phyloP scores from a whole-genome alignment of 2,113 vertebrate species.

The Cinclus cinclus region DNA sequence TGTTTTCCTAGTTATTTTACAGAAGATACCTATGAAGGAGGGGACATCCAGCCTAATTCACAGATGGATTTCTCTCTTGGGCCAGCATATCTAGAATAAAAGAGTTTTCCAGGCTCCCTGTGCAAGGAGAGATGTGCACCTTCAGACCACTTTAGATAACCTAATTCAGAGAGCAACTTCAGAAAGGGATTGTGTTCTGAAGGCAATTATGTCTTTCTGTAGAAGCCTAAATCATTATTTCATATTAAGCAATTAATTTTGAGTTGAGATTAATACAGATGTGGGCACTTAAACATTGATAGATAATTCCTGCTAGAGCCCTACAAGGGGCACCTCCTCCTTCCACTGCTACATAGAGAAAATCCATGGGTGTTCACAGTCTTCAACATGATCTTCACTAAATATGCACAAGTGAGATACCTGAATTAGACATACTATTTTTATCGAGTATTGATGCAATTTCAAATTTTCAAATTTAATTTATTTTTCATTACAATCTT shows the following conservation, averaged over 20 bases:
- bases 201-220: neutral
- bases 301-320: neutral
- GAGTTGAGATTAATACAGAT: neutral
- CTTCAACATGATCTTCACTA: neutral
- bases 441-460: accelerated
- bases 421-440: neutral
- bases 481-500: neutral
- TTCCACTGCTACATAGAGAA: neutral
- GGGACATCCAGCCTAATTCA: neutral
- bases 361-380: neutral
- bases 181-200: neutral
- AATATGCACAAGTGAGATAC: neutral
- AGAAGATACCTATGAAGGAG: neutral
- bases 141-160: neutral
- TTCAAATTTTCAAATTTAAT: neutral
- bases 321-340: neutral
- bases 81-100: neutral
- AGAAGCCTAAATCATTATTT: neutral
- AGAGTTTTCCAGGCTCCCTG: neutral
- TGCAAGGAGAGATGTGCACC: neutral
- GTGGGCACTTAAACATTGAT: neutral
- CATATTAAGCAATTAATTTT: neutral
- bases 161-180: neutral
- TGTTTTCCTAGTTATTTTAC: neutral
- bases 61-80: neutral